Percentiles rank a stretch among this genome's conserved stretches.
Conservation (phyloP, 1,140 invertebrate species). For the Apis florea region DNA sequence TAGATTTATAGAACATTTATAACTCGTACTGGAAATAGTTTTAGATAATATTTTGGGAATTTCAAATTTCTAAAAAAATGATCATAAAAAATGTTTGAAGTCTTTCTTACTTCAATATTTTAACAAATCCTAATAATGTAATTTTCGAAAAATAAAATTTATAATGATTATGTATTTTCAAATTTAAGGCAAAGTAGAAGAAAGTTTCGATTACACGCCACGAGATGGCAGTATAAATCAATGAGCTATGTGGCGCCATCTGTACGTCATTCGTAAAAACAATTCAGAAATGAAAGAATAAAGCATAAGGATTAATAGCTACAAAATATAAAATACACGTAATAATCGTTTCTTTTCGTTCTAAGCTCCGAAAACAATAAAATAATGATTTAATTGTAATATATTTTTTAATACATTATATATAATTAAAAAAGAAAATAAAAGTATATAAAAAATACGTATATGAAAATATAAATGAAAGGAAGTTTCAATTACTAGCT, state of each 20-base stretch:
- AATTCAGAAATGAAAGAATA: too few relatives aligned
- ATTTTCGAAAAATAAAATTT: not conserved
- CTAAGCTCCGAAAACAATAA: too few relatives aligned
- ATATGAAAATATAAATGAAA: too few relatives aligned
- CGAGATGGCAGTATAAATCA: constrained; percentile 23
- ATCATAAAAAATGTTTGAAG: not conserved
- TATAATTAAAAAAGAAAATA: too few relatives aligned
- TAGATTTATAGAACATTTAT: not conserved
- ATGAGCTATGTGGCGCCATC: constrained; percentile 1
- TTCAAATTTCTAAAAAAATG: not conserved
- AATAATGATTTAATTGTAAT: too few relatives aligned
- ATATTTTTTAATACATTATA: too few relatives aligned
- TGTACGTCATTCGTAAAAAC: not conserved
- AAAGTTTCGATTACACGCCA: not conserved
- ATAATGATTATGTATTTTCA: not conserved
- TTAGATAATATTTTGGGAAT: not conserved
- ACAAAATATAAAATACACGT: too few relatives aligned
- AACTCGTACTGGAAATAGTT: rapidly evolving
- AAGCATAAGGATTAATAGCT: too few relatives aligned
- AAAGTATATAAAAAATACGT: too few relatives aligned
- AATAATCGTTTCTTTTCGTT: too few relatives aligned
- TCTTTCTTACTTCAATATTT: not conserved
- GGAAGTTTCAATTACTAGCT: rapidly evolving
- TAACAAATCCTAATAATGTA: rapidly evolving
- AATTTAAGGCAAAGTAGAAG: not conserved